phyloP scores from a whole-genome alignment of 2,888 invertebrate genomes.

The Drosophila maculinotata region DNA sequence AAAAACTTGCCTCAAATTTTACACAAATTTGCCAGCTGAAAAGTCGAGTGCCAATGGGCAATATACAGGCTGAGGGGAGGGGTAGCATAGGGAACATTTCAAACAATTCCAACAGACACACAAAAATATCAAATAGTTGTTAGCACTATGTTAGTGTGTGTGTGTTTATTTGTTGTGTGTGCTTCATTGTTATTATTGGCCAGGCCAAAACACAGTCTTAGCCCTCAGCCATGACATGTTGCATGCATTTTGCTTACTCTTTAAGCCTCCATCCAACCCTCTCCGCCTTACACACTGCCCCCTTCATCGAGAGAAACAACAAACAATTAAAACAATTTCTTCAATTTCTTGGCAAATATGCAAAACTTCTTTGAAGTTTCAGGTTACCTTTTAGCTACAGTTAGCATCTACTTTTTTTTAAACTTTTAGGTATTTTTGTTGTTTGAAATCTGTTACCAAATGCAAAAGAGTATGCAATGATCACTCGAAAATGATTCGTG shows the following conservation, averaged over 20 bases:
- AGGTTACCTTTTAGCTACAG: conserved; percentile 11
- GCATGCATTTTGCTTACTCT: conserved; percentile 27
- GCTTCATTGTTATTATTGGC: conserved; percentile 69
- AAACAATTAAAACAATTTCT: conserved; percentile 77
- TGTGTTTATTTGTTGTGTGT: conserved; percentile 9
- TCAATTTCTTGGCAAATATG: conserved; percentile 66
- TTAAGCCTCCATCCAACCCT: no score
- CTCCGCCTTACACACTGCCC: no score
- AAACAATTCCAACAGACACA: conserved; percentile 44
- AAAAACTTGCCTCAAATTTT: conserved; percentile 49
- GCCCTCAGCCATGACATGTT: conserved; percentile 51
- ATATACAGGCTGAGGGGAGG: neutral
- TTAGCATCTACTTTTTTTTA: conserved; percentile 10
- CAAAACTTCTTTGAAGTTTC: conserved; percentile 46
- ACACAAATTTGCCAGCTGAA: conserved; percentile 53
- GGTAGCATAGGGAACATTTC: conserved; percentile 1
- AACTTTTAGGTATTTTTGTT: no score
- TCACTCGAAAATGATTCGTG: neutral
- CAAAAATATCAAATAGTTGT: conserved; percentile 59
- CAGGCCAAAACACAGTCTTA: conserved; percentile 45
- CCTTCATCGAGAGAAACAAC: conserved; percentile 11
- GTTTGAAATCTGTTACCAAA: neutral
- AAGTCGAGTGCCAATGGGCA: conserved; percentile 50
- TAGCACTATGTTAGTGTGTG: conserved; percentile 18
- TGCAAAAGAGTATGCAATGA: neutral